Evolutionary conservation across 1,140 invertebrate species (phyloP), one percentile per base, ranked within the genome.

Genomic region (Micrasema longulum): DNA sequence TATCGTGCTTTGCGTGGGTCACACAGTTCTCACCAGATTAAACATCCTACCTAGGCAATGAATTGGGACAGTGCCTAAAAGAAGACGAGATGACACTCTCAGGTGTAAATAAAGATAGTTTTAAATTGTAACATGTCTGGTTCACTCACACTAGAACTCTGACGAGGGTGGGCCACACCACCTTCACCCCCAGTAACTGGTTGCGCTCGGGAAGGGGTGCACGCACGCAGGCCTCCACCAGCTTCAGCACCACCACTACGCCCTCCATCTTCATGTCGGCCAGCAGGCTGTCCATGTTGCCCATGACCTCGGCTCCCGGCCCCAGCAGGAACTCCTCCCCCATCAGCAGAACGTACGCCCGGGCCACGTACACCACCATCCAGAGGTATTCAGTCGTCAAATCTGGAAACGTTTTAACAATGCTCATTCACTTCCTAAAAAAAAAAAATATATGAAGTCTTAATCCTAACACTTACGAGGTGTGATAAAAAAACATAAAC

Each of bases 291-390:
- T 88, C 87, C 64, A 95, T 87, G 11, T 89, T 86, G 2, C 86
- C 82, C 36, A 95, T 87, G 74, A 96, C 87, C 57, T 87, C 83
- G 7, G 82, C 83, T 0, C 93, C 93, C 74, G 91, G 85, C 31
- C 91, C 91, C 71, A 89, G 86, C 74, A 96, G 86, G 79, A 96
- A 95, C 75, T 92, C 88, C 78, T 90, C 88, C 0, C 94, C 93
- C 76, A 89, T 91, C 4, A 97, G 83, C n/a, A 96, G 80, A 0
- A 95, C 87, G 80, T 97, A 97, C 2, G 91, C 92, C 79, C 94
- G 89, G 76, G 92, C 91, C 77, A 97, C 92, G 75, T 91, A 89
- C 10, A 96, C 85, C 76, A 93, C 93, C 23, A 89, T 87, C 70
- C 89, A 85, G 1, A 97, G 84, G 80, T 94, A 91, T 78, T 97